Evolutionary conservation across 92 coral and sea anemone species (phyloP).

Genomic region (Galaxea fascicularis): DNA sequence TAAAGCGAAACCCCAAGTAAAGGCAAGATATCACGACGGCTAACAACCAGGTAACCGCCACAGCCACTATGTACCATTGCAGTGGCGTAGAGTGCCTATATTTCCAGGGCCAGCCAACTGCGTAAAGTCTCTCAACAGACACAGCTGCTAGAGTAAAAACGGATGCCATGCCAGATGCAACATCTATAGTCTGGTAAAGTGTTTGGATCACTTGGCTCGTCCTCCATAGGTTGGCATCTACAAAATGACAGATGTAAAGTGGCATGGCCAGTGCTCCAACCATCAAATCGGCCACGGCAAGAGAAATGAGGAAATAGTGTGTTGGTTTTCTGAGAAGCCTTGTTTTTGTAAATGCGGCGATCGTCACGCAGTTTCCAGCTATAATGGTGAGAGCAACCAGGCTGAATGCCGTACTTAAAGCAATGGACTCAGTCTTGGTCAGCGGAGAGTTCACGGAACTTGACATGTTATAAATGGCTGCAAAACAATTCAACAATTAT

Average conservation of each 20-base stretch:
- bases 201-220: constrained; percentile 25
- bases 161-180: constrained; percentile 81
- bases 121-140: constrained; percentile 77
- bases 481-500: not conserved
- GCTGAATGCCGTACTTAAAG: constrained; percentile 52
- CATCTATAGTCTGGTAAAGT: constrained; percentile 78
- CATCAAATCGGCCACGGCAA: constrained; percentile 82
- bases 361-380: constrained; percentile 75
- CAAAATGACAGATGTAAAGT: constrained; percentile 70
- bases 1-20: constrained; percentile 66
- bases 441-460: constrained; percentile 18
- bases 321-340: constrained; percentile 77
- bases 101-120: constrained; percentile 81
- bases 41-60: constrained; percentile 67
- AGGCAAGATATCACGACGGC: constrained; percentile 69
- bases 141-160: constrained; percentile 84
- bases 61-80: constrained; percentile 58
- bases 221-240: constrained; percentile 66
- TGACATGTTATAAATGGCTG: constrained; percentile 15
- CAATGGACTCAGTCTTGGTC: constrained; percentile 34
- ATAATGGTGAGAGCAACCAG: constrained; percentile 67
- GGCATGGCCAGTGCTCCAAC: constrained; percentile 80
- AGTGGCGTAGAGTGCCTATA: constrained; percentile 71
- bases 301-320: constrained; percentile 79
- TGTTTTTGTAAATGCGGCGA: constrained; percentile 81